Evolutionary conservation across 2,797 vertebrate species (phyloP), one percentile per base, ranked within the genome.

Genomic region (Poeciliopsis presidionis): DNA sequence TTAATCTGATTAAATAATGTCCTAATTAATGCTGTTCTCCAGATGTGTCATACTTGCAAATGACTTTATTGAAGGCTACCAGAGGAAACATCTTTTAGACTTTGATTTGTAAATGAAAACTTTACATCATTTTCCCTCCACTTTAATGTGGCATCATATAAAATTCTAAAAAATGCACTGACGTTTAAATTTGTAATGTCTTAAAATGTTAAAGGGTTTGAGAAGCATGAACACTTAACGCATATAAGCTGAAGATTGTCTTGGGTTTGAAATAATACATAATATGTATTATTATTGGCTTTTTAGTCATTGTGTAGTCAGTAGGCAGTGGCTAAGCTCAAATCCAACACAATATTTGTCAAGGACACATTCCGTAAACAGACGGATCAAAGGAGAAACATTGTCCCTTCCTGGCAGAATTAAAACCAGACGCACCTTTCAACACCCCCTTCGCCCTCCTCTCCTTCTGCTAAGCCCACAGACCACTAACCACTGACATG

Each of bases 401-500:
- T 85, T 71, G 8, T 79, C 81, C 79, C 83, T 87, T 89, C 91
- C 88, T 84, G 84, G 86, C 82, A 89, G 91, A 91, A 95, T 94
- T 91, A 92, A 91, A 95, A 94, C 88, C 95, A 94, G 93, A 87
- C 89, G 86, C 65, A 85, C 82, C 80, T 93, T 92, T 92, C 92
- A 92, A 91, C 91, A 70, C 84, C 87, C 83, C 79, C 71, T 16
- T 75, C 63, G 4, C 75, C 85, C 73, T 84, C 82, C 76, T 81
- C 89, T 70, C 84, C 84, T 88, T 84, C 86, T 84, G 88, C 84
- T 86, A 81, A 74, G 84, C 87, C 91, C 91, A 80, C 91, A 92
- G 91, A 91, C 92, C 92, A 75, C 93, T 95, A 95, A 95, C 93
- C 93, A 93, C 93, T 94, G 91, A 94, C 94, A 95, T 94, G 93